phyloP scores from a whole-genome alignment of 2,888 invertebrate genomes.

The Mylabris sibirica region DNA sequence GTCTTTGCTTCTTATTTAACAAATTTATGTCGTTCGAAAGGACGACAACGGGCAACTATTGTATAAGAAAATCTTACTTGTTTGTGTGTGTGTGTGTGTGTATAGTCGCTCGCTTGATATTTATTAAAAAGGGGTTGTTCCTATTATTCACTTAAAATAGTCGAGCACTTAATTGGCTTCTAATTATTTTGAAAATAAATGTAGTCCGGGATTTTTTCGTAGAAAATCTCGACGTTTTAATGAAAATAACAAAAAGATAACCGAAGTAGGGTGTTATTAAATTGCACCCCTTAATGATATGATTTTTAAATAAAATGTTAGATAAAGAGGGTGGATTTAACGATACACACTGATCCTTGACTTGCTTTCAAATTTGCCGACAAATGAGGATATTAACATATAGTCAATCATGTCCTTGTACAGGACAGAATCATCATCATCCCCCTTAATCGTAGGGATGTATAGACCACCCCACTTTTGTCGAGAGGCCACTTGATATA shows the following conservation, averaged over 20 bases:
- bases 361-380: constrained; percentile 54
- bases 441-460: constrained; percentile 23
- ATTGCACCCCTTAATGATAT: background rate
- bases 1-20: constrained; percentile 49
- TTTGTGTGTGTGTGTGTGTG: constrained; percentile 39
- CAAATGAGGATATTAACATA: constrained; percentile 58
- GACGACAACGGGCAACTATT: constrained; percentile 19
- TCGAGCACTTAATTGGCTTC: constrained; percentile 36
- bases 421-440: constrained; percentile 35
- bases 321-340: constrained; percentile 49
- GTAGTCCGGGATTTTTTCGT: background rate
- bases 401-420: constrained; percentile 58
- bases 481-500: constrained; percentile 58
- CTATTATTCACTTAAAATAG: constrained; percentile 37
- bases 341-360: constrained; percentile 50
- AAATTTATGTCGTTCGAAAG: constrained; percentile 44
- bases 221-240: background rate
- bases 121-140: constrained; percentile 33
- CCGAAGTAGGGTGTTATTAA: background rate
- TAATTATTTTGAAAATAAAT: background rate
- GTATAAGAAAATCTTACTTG: constrained; percentile 16
- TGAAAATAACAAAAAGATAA: background rate
- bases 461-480: constrained; percentile 41
- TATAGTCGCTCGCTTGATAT: background rate
- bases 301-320: constrained; percentile 47